These are phyloP conservation scores for Phoxinus dragarum DNA, from an alignment of 2,797 vertebrate species.

Conservation along the genomic window DNA sequence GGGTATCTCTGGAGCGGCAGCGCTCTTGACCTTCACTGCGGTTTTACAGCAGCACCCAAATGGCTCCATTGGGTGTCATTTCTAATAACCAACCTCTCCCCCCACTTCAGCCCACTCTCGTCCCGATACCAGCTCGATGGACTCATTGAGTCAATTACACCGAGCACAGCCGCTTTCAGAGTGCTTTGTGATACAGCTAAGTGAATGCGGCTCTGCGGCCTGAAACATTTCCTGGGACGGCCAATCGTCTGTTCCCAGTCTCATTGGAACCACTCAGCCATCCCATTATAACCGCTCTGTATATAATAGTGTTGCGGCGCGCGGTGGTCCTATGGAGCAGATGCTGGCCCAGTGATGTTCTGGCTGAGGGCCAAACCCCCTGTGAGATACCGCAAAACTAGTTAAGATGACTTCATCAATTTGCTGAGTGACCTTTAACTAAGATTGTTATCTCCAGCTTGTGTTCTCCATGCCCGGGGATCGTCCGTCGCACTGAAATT, in stretches of 20 bases:
- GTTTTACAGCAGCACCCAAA: conserved; percentile 73
- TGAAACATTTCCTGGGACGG: conserved; percentile 40
- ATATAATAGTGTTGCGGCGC: conserved; percentile 9
- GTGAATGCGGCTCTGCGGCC: conserved; percentile 20
- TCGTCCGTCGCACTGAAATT: conserved; percentile 24
- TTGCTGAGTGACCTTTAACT: conserved; percentile 72
- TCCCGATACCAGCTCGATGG: conserved; percentile 35
- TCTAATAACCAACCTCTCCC: conserved; percentile 55
- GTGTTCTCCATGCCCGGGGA: not conserved
- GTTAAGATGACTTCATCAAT: conserved; percentile 81
- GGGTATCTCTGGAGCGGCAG: conserved; percentile 61
- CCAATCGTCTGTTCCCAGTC: conserved; percentile 15
- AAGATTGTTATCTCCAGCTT: conserved; percentile 61
- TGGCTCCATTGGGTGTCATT: conserved; percentile 62
- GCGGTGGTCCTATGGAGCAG: conserved; percentile 11
- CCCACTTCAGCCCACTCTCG: conserved; percentile 29
- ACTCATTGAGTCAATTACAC: conserved; percentile 43
- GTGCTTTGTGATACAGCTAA: conserved; percentile 37
- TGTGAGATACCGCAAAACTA: conserved; percentile 68
- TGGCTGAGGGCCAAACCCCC: conserved; percentile 14
- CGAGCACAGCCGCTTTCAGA: conserved; percentile 20
- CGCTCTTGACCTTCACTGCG: conserved; percentile 73
- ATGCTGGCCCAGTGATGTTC: not conserved
- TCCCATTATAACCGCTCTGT: not conserved
- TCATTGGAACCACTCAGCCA: conserved; percentile 45